phyloP scores from a whole-genome alignment of 2,113 vertebrate species.

The Pseudopipra pipra region DNA sequence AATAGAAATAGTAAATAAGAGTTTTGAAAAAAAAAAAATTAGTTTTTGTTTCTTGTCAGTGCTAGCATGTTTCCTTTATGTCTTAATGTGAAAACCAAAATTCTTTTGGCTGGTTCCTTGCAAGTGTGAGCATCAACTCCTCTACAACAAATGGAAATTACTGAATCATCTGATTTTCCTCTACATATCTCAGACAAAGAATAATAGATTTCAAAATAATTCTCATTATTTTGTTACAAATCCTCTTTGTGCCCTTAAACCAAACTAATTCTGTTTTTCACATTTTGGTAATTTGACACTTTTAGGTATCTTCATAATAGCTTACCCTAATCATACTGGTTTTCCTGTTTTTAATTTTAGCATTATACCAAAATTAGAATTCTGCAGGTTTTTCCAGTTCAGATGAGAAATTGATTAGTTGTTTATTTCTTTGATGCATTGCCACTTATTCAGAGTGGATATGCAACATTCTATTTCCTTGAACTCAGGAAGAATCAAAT shows the following conservation, averaged over 20 bases:
- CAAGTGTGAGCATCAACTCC: background rate
- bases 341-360: background rate
- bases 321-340: background rate
- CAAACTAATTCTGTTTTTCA: background rate
- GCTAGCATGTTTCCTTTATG: background rate
- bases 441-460: background rate
- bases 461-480: background rate
- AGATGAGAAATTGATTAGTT: background rate
- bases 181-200: background rate
- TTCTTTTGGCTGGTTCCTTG: background rate
- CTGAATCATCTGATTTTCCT: background rate
- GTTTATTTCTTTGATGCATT: constrained; percentile 1
- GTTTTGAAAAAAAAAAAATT: background rate
- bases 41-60: background rate
- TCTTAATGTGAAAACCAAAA: background rate
- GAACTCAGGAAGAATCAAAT: background rate
- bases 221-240: background rate
- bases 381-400: background rate
- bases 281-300: background rate
- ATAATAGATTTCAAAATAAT: background rate
- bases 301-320: background rate
- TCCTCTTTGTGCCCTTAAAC: background rate
- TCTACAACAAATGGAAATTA: background rate
- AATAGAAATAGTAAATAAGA: background rate
- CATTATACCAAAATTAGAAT: background rate